These are phyloP conservation scores for Okapia johnstoni DNA, from an alignment of 2,113 vertebrate genomes.

Conservation along the genomic window DNA sequence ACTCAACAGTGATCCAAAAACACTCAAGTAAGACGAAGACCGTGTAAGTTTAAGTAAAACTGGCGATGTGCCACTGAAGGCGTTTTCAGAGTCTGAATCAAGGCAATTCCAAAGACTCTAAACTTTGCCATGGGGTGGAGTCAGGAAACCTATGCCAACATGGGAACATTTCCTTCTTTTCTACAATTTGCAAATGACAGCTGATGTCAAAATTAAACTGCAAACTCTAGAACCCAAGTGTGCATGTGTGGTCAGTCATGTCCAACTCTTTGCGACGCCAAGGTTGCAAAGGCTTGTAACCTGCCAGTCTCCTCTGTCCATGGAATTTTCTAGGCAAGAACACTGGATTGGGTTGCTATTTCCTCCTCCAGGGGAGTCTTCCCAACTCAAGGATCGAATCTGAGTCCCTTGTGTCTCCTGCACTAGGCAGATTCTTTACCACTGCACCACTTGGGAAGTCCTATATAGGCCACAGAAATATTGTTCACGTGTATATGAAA, in stretches of 20 bases:
- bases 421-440: neutral
- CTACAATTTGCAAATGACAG: conserved; percentile 1
- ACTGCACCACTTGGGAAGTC: neutral
- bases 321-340: neutral
- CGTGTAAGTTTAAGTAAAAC: neutral
- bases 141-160: neutral
- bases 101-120: neutral
- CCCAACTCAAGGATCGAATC: neutral
- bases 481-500: fast-evolving
- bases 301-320: neutral
- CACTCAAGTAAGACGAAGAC: conserved; percentile 26
- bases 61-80: conserved; percentile 12
- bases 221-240: neutral
- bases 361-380: neutral
- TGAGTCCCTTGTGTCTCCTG: neutral
- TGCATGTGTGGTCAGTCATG: neutral
- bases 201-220: neutral
- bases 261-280: neutral
- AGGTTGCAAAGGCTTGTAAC: neutral
- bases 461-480: neutral
- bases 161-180: neutral
- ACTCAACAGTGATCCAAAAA: conserved; percentile 9
- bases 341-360: neutral
- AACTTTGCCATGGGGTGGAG: neutral
- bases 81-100: neutral